Evolutionary conservation across 2,113 vertebrate species (phyloP), one percentile per base, ranked within the genome.

Genomic region (Lampris incognitus): DNA sequence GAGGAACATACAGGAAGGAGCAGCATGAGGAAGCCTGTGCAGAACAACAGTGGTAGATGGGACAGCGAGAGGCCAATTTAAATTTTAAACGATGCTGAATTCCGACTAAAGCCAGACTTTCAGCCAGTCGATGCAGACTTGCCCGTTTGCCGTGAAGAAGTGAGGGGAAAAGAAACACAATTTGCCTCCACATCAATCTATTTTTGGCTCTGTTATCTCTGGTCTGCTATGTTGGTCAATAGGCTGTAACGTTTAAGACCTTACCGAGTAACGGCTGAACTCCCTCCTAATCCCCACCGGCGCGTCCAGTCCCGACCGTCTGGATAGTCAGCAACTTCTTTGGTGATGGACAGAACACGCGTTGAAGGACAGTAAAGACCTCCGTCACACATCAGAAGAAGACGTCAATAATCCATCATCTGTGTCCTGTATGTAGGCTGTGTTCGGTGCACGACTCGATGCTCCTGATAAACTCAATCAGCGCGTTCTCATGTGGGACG

Each of bases 241-340:
- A 40, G 56, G 39, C 11, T 11, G 8, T 10, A 7, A 55, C 68
- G 37, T 41, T 81, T 41, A 52, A 63, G 64, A 84, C 80, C 78
- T 92, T 88, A 93, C 92, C 85, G 74, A 36, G 61, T 4, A n/a
- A 66, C 78, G 52, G 64, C 40, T 64, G 24, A 11, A 54, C 79
- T 70, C 65, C 72, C 52, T 69, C 70, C 41, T 88, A 87, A 90
- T 90, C 89, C 84, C 10, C 75, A 83, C 75, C 76, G 60, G 88
- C 46, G 83, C 64, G 50, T 72, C 55, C 65, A 69, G 85, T 75
- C 66, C 68, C 54, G 1, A 78, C 59, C 38, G 75, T 61, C 61
- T 24, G 74, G 60, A 68, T 7, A 57, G 9, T 44, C 71, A 78
- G 49, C 69, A 88, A 90, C 74, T 92, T 88, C 46, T 10, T 62